Percentiles rank a stretch among this genome's conserved stretches.
Evolutionary conservation across 2,888 invertebrate species (phyloP).

Genomic region (Polia nebulosa): DNA sequence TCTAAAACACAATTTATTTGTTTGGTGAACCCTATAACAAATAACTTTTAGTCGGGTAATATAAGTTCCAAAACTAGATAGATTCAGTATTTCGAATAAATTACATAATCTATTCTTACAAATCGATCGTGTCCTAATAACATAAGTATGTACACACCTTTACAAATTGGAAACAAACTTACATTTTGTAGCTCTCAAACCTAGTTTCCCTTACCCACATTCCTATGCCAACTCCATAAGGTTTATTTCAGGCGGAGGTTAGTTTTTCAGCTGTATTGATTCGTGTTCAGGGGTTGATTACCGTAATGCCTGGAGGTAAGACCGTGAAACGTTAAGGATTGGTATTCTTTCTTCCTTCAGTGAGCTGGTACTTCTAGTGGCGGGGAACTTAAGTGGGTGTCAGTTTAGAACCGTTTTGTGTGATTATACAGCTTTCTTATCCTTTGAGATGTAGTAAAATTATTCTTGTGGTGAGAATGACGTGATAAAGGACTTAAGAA

Average conservation of each 20-base stretch:
- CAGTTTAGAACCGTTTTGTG: constrained; percentile 29
- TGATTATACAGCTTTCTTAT: constrained; percentile 16
- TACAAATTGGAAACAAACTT: constrained; percentile 31
- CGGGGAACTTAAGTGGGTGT: constrained; percentile 41
- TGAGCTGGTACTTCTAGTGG: constrained; percentile 33
- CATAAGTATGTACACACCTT: constrained; percentile 41
- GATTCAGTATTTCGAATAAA: not conserved
- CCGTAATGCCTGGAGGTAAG: constrained; percentile 79
- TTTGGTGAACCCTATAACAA: too few relatives aligned
- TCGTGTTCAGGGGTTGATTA: constrained; percentile 75
- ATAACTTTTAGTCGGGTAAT: too few relatives aligned
- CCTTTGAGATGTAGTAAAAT: not conserved
- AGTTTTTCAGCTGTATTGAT: not conserved
- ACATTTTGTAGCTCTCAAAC: not conserved
- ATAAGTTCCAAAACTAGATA: not conserved
- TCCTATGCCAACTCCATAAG: constrained; percentile 28
- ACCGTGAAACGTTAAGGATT: constrained; percentile 71
- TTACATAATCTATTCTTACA: not conserved
- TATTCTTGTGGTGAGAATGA: not conserved
- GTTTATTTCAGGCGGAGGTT: constrained; percentile 30
- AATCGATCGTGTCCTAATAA: constrained; percentile 25
- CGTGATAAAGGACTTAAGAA: not conserved
- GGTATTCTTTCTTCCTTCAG: constrained; percentile 65
- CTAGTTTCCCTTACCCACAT: not conserved
- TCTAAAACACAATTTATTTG: not conserved